Base-by-base conservation (phyloP, 64 coral and sea anemone species). In the Stylophora pistillata region DNA sequence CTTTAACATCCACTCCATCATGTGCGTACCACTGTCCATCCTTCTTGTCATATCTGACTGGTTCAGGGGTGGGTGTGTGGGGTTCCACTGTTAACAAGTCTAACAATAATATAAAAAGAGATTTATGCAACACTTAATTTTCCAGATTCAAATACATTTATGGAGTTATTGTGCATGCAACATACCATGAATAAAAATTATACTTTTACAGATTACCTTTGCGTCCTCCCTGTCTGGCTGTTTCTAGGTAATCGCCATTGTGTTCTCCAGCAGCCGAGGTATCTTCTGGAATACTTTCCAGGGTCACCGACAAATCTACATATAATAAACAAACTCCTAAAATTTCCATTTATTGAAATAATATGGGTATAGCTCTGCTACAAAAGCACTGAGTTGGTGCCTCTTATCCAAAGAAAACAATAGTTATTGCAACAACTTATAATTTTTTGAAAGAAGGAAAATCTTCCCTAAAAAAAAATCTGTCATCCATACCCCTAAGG, bases 11-110 rank as follows among this genome's bases (percentile, higher is more conserved):
- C 20, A 78, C 82, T 30, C 81, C 83, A 71, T 92, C 81, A 32
- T 92, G 81, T 58, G 60, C 73, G 73, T 86, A 92, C 90, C 90
- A 92, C 37, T 92, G 47, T 23, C 90, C 90, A 27, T 75, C 83
- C 26, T 86, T 85, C 26, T 92, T 92, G 55, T 77, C 79, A 58
- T 78, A 85, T 56, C 53, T 78, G 55, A 74, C 73, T 71, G 90
- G 81, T 55, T 76, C 59, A 32, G 15, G 17, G 0, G 56, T 86
- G 31, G 90, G 90, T 3, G 52, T 70, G 52, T 92, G 73, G 17
- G 83, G 33, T 78, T 92, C 85, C 16, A 92, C 30, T 28, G 82
- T 57, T 11, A 92, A 75, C 5, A 92, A 31, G 30, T 92, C 90
- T 92, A 31, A 34, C 28, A 86, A 47, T 59, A 56, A 34, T 59